Percentiles rank a stretch among this genome's conserved stretches.
These are phyloP conservation scores for Drosophila guanche DNA, from an alignment of 1,140 invertebrate genomes.

Conservation along the genomic window DNA sequence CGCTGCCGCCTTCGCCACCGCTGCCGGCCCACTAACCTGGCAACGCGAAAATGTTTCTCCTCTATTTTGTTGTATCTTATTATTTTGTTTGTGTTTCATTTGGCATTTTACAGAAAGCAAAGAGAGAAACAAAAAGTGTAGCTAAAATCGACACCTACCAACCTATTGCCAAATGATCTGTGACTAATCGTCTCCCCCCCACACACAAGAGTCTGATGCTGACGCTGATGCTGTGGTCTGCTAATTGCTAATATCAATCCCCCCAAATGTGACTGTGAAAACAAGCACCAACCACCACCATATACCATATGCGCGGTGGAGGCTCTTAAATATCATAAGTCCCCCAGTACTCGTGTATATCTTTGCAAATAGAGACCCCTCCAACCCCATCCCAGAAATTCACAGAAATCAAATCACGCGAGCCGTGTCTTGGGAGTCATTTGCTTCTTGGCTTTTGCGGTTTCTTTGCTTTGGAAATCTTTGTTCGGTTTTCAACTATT, in stretches of 20 bases:
- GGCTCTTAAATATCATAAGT: constrained; percentile 10
- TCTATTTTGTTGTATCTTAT: constrained; percentile 9
- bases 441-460: not conserved
- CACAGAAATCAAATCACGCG: constrained; percentile 26
- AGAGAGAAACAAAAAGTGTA: constrained; percentile 37
- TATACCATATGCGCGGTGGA: constrained; percentile 27
- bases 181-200: constrained; percentile 56
- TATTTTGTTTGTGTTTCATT: constrained; percentile 2
- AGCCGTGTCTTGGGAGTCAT: constrained; percentile 4
- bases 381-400: not conserved
- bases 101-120: constrained; percentile 47
- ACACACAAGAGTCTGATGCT: too few species aligned
- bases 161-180: constrained; percentile 50
- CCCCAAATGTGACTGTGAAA: not conserved
- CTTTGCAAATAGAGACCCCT: constrained; percentile 1
- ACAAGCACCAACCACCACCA: not conserved
- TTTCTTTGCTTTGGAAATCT: constrained; percentile 22
- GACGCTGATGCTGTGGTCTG: constrained; percentile 41
- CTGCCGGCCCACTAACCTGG: constrained; percentile 23
- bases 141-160: constrained; percentile 55
- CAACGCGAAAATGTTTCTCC: constrained; percentile 7
- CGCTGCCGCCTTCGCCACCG: not conserved
- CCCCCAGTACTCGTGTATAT: not conserved
- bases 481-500: constrained; percentile 7
- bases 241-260: constrained; percentile 65